Evolutionary conservation across 2,797 vertebrate genomes (phyloP), one percentile per base, ranked within the genome.

Genomic region (Chelidonichthys spinosus): DNA sequence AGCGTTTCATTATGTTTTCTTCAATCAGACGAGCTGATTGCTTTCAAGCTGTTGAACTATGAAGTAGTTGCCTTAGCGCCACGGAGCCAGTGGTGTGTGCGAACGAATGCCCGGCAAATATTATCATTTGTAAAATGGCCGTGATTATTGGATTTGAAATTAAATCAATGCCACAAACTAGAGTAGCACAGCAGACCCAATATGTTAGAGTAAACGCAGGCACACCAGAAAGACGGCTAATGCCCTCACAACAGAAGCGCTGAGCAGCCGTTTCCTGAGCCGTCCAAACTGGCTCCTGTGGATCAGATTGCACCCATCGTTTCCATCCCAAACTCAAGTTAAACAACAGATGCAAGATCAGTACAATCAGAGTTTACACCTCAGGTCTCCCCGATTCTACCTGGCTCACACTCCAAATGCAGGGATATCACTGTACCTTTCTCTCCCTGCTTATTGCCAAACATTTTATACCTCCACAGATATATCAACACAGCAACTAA

Each of bases 321-420:
- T 79, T 68, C 49, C 78, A 78, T 72, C 65, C 69, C 55, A 54
- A 75, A 74, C 61, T 76, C 52, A 35, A 74, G 60, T 75, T 68
- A 44, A 43, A 67, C 50, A 72, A 69, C 81, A 68, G 79, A 88
- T 86, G 83, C 89, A 92, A 87, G 73, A 88, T 81, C 75, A 85
- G 87, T 92, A 93, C 92, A 93, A 91, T 94, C 92, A 88, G 67
- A 72, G 78, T 84, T 83, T 74, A 72, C 83, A 64, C 89, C 94
- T 94, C 94, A 95, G 94, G 94, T 93, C 83, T 85, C 79, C 81
- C 77, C 17, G 17, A 83, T 75, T 82, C 84, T 81, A 84, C 75
- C 72, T 71, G 71, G 75, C 78, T 82, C 77, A 49, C 72, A 55
- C 77, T 89, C 79, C 74, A 71, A 86, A 87, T 72, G 76, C 89